A percentile compares a stretch with the other conserved stretches of the same genome.
phyloP scores from a whole-genome alignment of 1,140 invertebrate genomes.

The Drosophila persimilis region DNA sequence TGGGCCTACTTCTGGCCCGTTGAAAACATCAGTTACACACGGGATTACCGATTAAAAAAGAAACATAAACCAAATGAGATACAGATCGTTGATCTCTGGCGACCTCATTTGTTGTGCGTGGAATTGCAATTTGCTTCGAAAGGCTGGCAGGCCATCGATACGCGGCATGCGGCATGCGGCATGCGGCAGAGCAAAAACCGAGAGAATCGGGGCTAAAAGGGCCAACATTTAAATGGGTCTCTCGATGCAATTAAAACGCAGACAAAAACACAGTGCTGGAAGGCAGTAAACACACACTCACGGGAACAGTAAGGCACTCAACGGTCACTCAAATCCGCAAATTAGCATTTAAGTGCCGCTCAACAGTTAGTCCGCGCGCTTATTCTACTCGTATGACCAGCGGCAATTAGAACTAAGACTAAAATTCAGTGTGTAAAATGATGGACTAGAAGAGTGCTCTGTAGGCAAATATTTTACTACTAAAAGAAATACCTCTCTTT shows the following conservation, averaged over 20 bases:
- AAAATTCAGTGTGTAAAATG: too few species aligned
- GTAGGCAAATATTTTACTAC: too few species aligned
- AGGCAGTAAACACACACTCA: conserved; percentile 33
- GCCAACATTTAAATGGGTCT: conserved; percentile 38
- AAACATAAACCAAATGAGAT: conserved; percentile 19
- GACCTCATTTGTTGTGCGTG: conserved; percentile 38
- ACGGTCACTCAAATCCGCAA: conserved; percentile 45
- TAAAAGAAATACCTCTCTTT: too few species aligned
- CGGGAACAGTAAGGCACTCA: conserved; percentile 15
- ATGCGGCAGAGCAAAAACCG: conserved; percentile 5
- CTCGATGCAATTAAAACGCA: conserved; percentile 63
- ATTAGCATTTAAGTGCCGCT: conserved; percentile 74
- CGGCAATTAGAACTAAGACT: conserved; percentile 42
- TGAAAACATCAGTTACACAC: conserved; percentile 4
- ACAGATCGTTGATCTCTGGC: conserved; percentile 45
- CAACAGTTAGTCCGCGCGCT: conserved; percentile 40
- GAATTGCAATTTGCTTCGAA: conserved; percentile 20
- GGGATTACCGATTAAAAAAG: too few species aligned
- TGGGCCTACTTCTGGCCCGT: neutral
- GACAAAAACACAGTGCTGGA: conserved; percentile 44
- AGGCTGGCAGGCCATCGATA: conserved; percentile 16
- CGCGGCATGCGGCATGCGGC: conserved; percentile 13
- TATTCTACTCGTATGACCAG: conserved; percentile 27
- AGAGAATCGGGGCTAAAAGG: conserved; percentile 21
- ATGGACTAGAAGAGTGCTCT: conserved; percentile 3